phyloP scores from a whole-genome alignment of 2,797 vertebrate genomes.

The Enteromius afrohamiltoni region DNA sequence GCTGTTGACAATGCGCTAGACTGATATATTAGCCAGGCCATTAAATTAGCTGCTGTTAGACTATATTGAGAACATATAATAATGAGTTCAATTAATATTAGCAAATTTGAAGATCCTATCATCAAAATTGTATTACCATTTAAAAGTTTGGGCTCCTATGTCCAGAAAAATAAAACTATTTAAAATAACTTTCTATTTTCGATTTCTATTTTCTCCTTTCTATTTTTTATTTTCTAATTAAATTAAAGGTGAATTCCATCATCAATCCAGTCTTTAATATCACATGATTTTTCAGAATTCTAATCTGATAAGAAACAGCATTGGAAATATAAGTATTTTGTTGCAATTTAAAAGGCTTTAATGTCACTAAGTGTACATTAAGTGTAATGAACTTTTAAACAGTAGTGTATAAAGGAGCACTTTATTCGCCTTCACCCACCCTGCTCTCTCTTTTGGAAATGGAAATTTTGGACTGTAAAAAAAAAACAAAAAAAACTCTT shows the following conservation, averaged over 20 bases:
- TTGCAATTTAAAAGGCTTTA: neutral
- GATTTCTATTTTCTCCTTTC: too few species aligned
- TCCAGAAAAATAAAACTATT: neutral
- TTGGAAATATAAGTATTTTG: neutral
- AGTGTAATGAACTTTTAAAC: neutral
- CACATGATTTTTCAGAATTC: neutral
- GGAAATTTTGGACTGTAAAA: neutral
- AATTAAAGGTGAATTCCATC: neutral
- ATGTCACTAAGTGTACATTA: too few species aligned
- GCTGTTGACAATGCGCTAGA: constrained; percentile 1
- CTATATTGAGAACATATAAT: neutral
- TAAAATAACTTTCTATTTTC: neutral
- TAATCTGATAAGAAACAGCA: neutral
- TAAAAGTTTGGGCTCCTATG: neutral
- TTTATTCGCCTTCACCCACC: neutral
- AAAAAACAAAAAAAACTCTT: neutral
- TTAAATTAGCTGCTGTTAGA: constrained; percentile 1
- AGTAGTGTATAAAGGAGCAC: neutral
- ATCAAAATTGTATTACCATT: neutral
- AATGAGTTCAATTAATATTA: neutral
- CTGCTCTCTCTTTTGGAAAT: neutral
- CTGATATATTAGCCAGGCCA: neutral
- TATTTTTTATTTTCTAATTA: too few species aligned
- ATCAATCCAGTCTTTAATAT: neutral
- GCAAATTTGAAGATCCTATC: neutral